Conservation (phyloP, 2,888 invertebrate genomes). For the Augiades crinisus region DNA sequence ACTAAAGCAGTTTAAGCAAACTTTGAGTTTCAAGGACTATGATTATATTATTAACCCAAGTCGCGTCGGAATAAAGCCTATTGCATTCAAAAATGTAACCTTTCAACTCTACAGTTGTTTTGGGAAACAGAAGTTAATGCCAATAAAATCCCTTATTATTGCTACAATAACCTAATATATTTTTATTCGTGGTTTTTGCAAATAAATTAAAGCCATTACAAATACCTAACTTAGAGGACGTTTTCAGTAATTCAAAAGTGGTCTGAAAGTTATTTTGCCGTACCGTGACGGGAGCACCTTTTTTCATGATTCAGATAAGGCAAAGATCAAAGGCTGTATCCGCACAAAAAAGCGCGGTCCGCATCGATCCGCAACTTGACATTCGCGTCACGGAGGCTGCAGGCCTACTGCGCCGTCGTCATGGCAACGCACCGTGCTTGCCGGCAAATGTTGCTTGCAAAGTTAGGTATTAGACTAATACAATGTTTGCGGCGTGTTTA, state of each 20-base stretch:
- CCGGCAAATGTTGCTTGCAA: constrained; percentile 31
- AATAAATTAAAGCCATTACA: too few relatives aligned
- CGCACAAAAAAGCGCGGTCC: constrained; percentile 46
- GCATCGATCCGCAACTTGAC: constrained; percentile 60
- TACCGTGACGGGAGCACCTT: neutral
- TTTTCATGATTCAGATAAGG: constrained; percentile 14
- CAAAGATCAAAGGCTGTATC: constrained; percentile 36
- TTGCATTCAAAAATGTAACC: too few relatives aligned
- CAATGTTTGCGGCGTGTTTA: neutral
- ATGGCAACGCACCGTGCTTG: constrained; percentile 51
- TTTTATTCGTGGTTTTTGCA: too few relatives aligned
- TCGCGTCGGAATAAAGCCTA: too few relatives aligned
- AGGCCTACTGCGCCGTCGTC: constrained; percentile 69
- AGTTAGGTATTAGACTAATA: constrained; percentile 5
- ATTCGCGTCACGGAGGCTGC: constrained; percentile 70
- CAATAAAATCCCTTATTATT: too few relatives aligned
- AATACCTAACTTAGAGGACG: too few relatives aligned
- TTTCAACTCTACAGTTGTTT: too few relatives aligned
- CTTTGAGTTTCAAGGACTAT: too few relatives aligned
- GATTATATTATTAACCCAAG: too few relatives aligned
- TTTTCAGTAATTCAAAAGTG: neutral
- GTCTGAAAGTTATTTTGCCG: neutral
- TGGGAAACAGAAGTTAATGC: too few relatives aligned
- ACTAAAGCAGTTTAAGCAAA: too few relatives aligned
- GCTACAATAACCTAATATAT: too few relatives aligned